Conservation (phyloP, 2,888 invertebrate species). For the Cosmopolites sordidus region DNA sequence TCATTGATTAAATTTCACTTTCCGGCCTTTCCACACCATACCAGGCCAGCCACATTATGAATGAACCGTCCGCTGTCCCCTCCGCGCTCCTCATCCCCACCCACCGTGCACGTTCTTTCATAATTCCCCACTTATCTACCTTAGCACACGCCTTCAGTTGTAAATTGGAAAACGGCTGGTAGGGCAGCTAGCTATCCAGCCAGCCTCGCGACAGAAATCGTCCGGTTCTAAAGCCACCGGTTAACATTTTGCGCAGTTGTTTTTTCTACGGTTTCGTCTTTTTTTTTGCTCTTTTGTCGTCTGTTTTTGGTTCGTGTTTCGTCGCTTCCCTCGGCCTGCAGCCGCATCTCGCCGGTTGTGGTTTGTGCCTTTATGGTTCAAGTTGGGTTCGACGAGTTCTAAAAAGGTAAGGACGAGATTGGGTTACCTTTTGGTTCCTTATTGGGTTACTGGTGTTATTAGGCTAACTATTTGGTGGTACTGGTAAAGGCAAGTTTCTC, state of each 20-base stretch:
- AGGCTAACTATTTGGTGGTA: too few relatives aligned
- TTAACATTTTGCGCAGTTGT: slow-evolving; percentile 31
- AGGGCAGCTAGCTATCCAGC: slow-evolving; percentile 6
- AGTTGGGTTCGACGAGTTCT: background rate
- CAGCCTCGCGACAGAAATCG: too few relatives aligned
- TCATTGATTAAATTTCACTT: background rate
- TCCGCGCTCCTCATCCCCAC: slow-evolving; percentile 36
- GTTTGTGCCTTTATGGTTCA: slow-evolving; percentile 20
- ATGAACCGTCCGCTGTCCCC: slow-evolving; percentile 52
- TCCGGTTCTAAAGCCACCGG: background rate
- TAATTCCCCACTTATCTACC: slow-evolving; percentile 33
- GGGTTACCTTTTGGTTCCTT: too few relatives aligned
- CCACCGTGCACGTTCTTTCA: slow-evolving; percentile 39
- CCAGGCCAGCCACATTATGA: slow-evolving; percentile 47
- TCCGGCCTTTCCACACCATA: slow-evolving; percentile 24
- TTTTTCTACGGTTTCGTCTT: slow-evolving; percentile 15
- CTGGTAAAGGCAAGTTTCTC: too few relatives aligned
- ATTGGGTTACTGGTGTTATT: too few relatives aligned
- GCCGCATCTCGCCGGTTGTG: slow-evolving; percentile 13
- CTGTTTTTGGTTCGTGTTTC: slow-evolving; percentile 11
- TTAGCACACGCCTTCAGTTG: slow-evolving; percentile 43
- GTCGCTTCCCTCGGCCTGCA: slow-evolving; percentile 8
- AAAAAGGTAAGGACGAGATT: background rate
- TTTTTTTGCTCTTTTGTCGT: slow-evolving; percentile 8
- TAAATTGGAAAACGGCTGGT: slow-evolving; percentile 39